Base-by-base conservation (phyloP, 2,113 vertebrate genomes). In the Platichthys stellatus region DNA sequence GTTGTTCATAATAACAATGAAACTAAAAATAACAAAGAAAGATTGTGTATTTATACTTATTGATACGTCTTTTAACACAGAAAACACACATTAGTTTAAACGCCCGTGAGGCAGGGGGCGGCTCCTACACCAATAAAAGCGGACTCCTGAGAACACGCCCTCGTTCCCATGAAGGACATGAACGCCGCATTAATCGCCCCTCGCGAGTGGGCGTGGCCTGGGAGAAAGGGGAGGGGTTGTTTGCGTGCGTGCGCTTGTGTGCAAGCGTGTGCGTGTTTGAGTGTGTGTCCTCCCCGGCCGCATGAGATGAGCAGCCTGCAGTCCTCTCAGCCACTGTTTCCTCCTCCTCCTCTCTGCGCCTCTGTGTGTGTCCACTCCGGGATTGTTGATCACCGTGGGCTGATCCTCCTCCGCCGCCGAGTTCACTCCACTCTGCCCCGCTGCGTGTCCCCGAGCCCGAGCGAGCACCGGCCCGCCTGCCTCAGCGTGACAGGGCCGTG, bases 261-360 rank as follows among this genome's bases (percentile, higher is more conserved):
- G 62, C 69, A 69, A 26, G 28, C 24, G 63, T 38, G 26, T 15
- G 31, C 82, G 74, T 68, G 69, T 68, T 61, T 40, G 69, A 15
- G 76, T 75, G 56, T 63, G 57, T 63, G 49, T 87, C 78, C 77
- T 83, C 38, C 82, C 63, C 73, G 72, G 83, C 80, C 64, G 85
- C 88, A 88, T 88, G 89, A 84, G 83, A 92, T 90, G 90, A 93
- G 73, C 88, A 82, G 81, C 73, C 84, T 70, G 89, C 82, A 88
- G 79, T 90, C 84, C 88, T 73, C 63, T 69, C 78, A 40, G 82
- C 81, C 84, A 80, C 78, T 82, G 78, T 74, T 81, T 85, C 83
- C 78, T 67, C 53, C 45, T 72, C 47, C 49, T 74, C 53, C 59
- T 59, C 57, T 75, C 24, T 49, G 11, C 28, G 10, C 35, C 59